These are phyloP conservation scores for Cyclopterus lumpus DNA, from an alignment of 2,797 vertebrate genomes.

Conservation along the genomic window DNA sequence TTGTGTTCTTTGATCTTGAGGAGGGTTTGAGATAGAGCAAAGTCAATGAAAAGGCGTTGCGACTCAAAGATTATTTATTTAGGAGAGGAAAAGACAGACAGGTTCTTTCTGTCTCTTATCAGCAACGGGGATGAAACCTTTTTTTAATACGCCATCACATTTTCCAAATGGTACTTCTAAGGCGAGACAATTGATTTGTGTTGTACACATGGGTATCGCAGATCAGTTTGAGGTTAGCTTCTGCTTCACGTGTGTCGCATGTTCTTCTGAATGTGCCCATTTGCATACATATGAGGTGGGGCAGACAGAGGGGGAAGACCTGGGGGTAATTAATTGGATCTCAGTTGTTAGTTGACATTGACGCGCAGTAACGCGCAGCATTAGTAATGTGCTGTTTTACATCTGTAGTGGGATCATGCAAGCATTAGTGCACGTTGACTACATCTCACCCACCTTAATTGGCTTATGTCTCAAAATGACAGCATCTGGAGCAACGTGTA, in stretches of 20 bases:
- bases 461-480: conserved; percentile 52
- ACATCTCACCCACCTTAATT: conserved; percentile 49
- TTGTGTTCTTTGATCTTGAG: conserved; percentile 18
- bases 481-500: conserved; percentile 43
- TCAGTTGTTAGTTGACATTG: conserved; percentile 38
- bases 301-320: conserved; percentile 22
- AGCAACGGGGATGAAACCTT: conserved; percentile 27
- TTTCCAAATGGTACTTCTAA: conserved; percentile 32
- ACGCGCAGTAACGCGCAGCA: conserved; percentile 21
- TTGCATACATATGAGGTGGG: conserved; percentile 27
- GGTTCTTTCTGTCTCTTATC: conserved; percentile 43
- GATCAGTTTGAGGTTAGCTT: conserved; percentile 38
- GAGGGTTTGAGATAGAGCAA: conserved; percentile 37
- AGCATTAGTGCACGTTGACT: conserved; percentile 49
- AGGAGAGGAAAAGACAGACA: background rate
- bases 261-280: conserved; percentile 41
- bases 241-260: conserved; percentile 30
- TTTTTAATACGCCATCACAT: conserved; percentile 18
- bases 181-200: conserved; percentile 38
- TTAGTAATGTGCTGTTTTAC: conserved; percentile 55
- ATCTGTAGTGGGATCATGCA: conserved; percentile 39
- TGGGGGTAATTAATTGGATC: conserved; percentile 57
- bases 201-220: background rate
- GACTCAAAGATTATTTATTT: conserved; percentile 45
- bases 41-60: conserved; percentile 46